phyloP scores from a whole-genome alignment of 2,888 invertebrate species.

The Dynastes maya region DNA sequence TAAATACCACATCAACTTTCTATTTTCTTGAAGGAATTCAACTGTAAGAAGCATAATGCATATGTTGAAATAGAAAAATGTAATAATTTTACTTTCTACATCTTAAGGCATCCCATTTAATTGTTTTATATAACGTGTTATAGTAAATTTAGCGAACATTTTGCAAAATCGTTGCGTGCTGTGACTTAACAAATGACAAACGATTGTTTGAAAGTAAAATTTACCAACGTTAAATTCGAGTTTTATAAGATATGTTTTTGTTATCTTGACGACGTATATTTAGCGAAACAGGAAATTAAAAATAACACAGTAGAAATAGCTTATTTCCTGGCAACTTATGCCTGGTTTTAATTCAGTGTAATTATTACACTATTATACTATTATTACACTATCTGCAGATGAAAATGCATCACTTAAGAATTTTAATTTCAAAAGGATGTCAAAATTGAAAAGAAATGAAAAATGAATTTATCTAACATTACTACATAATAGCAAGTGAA shows the following conservation, averaged over 20 bases:
- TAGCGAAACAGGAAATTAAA: neutral
- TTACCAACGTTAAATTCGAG: neutral
- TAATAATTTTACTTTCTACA: conserved; percentile 5
- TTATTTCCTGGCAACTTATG: neutral
- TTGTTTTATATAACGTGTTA: neutral
- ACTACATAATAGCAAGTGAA: no score
- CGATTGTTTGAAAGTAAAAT: neutral
- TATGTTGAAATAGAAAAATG: neutral
- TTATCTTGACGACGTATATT: neutral
- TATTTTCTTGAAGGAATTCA: conserved; percentile 10
- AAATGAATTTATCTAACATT: no score
- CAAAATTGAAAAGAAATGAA: no score
- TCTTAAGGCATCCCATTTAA: neutral
- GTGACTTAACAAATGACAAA: neutral
- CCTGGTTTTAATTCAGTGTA: no score
- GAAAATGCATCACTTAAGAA: no score
- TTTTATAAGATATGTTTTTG: no score
- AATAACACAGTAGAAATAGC: neutral
- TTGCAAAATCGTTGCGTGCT: neutral
- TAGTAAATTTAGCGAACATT: neutral
- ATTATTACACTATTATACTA: no score
- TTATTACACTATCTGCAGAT: no score
- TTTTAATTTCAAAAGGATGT: no score
- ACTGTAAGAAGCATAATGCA: conserved; percentile 1
- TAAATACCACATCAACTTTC: neutral